Evolutionary conservation across 2,888 invertebrate species (phyloP).

Genomic region (Eilema depressum): DNA sequence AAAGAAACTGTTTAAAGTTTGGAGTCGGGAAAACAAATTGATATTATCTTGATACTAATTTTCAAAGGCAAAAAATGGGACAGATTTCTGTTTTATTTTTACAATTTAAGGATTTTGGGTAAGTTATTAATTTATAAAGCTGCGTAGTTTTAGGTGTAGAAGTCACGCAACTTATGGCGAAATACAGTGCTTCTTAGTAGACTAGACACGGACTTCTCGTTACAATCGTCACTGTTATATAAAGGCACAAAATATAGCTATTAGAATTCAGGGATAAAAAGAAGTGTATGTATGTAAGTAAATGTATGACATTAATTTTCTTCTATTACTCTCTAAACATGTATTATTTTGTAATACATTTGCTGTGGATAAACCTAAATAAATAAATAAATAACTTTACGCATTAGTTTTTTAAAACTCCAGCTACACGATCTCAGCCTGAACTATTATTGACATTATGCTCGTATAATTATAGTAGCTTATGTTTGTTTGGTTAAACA

Average conservation of each 20-base stretch:
- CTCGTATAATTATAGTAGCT: background rate
- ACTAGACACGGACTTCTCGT: no score
- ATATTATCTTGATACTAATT: slow-evolving; percentile 1
- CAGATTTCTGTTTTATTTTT: background rate
- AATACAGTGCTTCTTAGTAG: background rate
- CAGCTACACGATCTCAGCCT: background rate
- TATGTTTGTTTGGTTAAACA: no score
- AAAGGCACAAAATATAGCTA: background rate
- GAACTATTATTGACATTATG: background rate
- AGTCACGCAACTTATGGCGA: background rate
- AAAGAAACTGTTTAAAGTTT: slow-evolving; percentile 32
- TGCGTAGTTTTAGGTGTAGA: background rate
- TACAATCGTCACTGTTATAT: background rate
- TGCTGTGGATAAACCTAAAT: no score
- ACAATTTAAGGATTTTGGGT: background rate
- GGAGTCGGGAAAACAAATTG: slow-evolving; percentile 31
- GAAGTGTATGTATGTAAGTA: background rate
- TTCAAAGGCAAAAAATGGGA: background rate
- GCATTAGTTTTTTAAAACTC: background rate
- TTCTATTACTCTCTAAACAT: background rate
- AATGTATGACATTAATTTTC: background rate
- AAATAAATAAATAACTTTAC: no score
- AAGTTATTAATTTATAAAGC: background rate
- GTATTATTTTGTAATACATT: no score
- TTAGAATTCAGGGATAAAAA: background rate